Evolutionary conservation across 1,140 invertebrate species (phyloP), one percentile per base, ranked within the genome.

Genomic region (Archivesica marissinica): DNA sequence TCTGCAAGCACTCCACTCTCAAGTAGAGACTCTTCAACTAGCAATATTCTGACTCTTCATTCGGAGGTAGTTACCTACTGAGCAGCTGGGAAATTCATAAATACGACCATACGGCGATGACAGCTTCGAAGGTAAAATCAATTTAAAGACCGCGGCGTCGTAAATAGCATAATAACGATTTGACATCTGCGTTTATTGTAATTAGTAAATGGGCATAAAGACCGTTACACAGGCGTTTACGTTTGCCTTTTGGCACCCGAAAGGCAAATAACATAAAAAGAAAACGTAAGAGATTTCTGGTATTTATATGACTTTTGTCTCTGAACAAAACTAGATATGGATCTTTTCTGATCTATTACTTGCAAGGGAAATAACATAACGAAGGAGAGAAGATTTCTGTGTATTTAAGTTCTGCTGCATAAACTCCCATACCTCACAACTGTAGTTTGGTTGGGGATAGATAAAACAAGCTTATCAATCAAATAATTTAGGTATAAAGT

Each of bases 1-100:
- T 72, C 68, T 72, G 68, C 68, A 3, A 72, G 35, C 68, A 72
- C 68, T 72, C 50, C 68, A 72, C 23, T 30, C 44, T 72, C 23
- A 72, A 72, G 68, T 72, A 30, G 28, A 3, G 6, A 13, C 68
- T 72, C 68, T 50, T 72, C 68, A 72, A 11, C 23, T 50, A 23
- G 68, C 41, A 72, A 72, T 72, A 47, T 47, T 72, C 68, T 28
- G 25, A 47, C 41, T 47, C 41, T 72, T 47, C 39, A 47, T 47
- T 52, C 50, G 68, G 41, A 72, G 41, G 68, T 72, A 72, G 68
- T 72, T 47, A 47, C 68, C 41, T 50, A 47, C 41, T 30, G 41
- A 72, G 68, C 68, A 72, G 68, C 68, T 72, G 68, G 68, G 3
- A 47, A 47, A 72, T 72, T 72, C 68, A 72, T 72, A 72, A 72